A percentile compares a stretch with the other conserved stretches of the same genome.
Conservation (phyloP, 2,797 vertebrate genomes). For the Gadopsis bispinosus region DNA sequence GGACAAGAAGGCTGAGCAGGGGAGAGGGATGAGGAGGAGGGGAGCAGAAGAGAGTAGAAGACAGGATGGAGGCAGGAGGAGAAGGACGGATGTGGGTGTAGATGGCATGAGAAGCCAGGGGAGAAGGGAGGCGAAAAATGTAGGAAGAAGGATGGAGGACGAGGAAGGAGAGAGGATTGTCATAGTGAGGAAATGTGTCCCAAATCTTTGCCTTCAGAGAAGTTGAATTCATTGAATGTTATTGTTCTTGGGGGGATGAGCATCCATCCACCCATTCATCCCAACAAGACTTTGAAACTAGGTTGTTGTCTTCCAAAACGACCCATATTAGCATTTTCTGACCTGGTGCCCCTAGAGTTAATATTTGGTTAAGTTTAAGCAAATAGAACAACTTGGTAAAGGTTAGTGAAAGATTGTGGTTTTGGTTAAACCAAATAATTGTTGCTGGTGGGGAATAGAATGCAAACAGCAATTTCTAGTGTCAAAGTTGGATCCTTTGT, state of each 20-base stretch:
- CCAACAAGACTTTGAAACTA: not conserved
- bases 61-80: not conserved
- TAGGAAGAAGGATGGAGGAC: not conserved
- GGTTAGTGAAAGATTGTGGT: not conserved
- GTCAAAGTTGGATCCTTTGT: not conserved
- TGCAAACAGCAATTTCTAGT: not conserved
- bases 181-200: not conserved
- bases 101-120: not conserved
- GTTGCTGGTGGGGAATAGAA: not conserved
- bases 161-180: not conserved
- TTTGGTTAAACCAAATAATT: not conserved
- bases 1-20: constrained; percentile 59
- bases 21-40: not conserved
- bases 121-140: not conserved
- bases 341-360: not conserved
- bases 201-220: not conserved
- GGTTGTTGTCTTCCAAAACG: not conserved
- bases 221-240: not conserved
- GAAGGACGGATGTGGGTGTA: not conserved
- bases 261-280: not conserved
- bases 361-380: not conserved
- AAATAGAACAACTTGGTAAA: not conserved
- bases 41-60: not conserved
- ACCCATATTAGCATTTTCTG: not conserved
- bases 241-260: no score